These are phyloP conservation scores for Gallinago jamesoni DNA, from an alignment of 2,113 vertebrate species.

Conservation along the genomic window DNA sequence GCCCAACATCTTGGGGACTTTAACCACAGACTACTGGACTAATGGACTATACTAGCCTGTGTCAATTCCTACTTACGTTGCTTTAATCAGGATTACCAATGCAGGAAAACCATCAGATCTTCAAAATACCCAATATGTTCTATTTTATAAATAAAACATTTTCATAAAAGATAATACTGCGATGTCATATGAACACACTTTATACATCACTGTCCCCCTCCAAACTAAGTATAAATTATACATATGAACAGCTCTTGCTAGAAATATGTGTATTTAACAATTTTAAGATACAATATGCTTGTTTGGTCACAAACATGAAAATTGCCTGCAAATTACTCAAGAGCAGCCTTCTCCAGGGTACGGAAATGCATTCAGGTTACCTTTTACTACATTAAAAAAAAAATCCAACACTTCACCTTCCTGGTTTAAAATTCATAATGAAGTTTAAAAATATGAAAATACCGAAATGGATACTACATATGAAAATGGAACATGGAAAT, in stretches of 20 bases:
- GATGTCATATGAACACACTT: background rate
- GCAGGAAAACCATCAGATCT: background rate
- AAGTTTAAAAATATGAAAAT: background rate
- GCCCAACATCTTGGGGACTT: background rate
- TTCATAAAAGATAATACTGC: background rate
- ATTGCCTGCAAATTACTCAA: background rate
- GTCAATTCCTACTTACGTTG: background rate
- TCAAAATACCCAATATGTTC: background rate
- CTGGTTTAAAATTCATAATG: background rate
- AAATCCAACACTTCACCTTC: background rate
- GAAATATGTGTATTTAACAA: background rate
- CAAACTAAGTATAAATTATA: background rate
- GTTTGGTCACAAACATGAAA: background rate
- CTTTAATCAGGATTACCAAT: slow-evolving; percentile 10
- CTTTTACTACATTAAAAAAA: background rate
- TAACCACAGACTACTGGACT: background rate
- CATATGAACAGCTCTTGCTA: background rate
- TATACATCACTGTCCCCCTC: background rate
- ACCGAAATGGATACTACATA: background rate
- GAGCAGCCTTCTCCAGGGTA: background rate
- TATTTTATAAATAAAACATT: background rate
- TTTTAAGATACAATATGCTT: background rate
- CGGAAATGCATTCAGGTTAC: background rate
- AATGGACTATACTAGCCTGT: background rate
- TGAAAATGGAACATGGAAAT: background rate